Evolutionary conservation across 2,113 vertebrate species (phyloP), one percentile per base, ranked within the genome.

Genomic region (Mustelus asterias): DNA sequence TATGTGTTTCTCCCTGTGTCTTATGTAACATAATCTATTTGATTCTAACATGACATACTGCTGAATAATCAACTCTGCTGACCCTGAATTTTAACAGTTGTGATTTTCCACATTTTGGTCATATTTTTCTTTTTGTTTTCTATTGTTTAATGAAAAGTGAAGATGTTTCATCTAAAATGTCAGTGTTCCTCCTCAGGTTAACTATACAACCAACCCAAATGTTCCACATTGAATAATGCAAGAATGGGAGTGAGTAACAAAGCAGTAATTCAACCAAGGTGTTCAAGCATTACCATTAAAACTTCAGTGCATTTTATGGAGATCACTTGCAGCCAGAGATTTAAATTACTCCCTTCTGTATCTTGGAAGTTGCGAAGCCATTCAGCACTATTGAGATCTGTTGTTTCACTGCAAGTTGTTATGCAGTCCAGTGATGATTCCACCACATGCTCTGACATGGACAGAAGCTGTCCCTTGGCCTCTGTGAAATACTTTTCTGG

Each of bases 301-400:
- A 14, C 93, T 70, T 92, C 58, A 93, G 54, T 65, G 89, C 60
- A 93, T 60, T 93, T 72, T 95, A 95, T 95, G 41, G 94, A 95
- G 94, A 54, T 95, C 24, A 72, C 24, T 72, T 72, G 41, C 41
- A 72, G 67, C 94, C 94, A 54, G 94, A 95, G 67, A 70, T 93
- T 95, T 16, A 94, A 94, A 70, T 70, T 94, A 94, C 65, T 69
- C 65, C 6, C 37, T 44, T 44, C 80, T 83, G 6, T 6, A 41
- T 8, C 16, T 41, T 65, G 89, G 37, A 93, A 93, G n/a, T 9
- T 93, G 33, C 29, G 7, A 83, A 5, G 80, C 80, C 65, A 26
- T 29, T 63, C 29, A 60, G 4, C 58, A 5, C 29, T 33, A 18
- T n/a, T 60, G 58, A 63, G 26, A 63, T 63, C 29, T 90, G 18